Evolutionary conservation across 1,140 invertebrate genomes (phyloP), one percentile per base, ranked within the genome.

Genomic region (Euborellia annulipes): DNA sequence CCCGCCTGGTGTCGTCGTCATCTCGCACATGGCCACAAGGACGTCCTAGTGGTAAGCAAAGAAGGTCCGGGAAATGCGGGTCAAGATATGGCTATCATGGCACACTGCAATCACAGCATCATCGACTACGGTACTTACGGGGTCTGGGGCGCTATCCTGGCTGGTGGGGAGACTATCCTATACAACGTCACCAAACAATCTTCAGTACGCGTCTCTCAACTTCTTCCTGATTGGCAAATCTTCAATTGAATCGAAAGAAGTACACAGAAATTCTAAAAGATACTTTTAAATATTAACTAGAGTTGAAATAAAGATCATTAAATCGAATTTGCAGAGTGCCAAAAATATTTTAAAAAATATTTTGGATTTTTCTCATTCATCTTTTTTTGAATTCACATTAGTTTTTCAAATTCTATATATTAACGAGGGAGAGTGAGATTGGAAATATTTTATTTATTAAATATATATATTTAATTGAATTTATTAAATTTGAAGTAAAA

Each of bases 61-160:
- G 51, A 58, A 13, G 58, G 62, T 13, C 7, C 65, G n/a, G 32
- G 58, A 48, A 62, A 63, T 19, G 67, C 72, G 2, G 71, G 69
- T 13, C 58, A 70, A 51, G 78, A 82, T 60, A 55, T 82, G 43
- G 77, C 78, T 13, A 66, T 79, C 17, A 61, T 81, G 52, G 64
- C 72, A 6, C 60, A 65, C 3, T 79, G 76, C 56, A 75, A 80
- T 60, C 77, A 81, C 52, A 70, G 71, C 48, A 73, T 82, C 41
- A 76, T 79, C 51, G 74, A 77, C 55, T 75, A 78, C 32, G 78
- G 78, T 9, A 79, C 76, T 9, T 82, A 75, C 51, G 77, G 78
- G 6, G 74, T 75, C 47, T 79, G 78, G 67, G 75, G 71, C 2
- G 76, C 75, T 2, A 73, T 78, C 53, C 57, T 80, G 34, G 68